Percentiles rank a stretch among this genome's conserved stretches.
phyloP scores from a whole-genome alignment of 2,888 invertebrate genomes.

The Trissonchulus sp. region DNA sequence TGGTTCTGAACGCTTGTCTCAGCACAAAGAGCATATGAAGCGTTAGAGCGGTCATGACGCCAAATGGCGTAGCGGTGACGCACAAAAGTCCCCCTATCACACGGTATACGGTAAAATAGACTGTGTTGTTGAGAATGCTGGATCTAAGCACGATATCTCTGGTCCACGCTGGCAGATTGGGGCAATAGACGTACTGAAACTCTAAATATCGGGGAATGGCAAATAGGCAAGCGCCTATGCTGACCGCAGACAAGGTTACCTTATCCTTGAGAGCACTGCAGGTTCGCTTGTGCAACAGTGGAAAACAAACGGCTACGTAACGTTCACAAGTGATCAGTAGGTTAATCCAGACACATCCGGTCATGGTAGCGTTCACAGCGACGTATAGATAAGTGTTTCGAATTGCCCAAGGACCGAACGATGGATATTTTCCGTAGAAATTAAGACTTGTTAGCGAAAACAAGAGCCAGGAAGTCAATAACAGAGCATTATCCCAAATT shows the following conservation, averaged over 20 bases:
- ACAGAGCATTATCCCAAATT: too few relatives aligned
- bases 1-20: too few relatives aligned
- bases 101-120: conserved; percentile 17
- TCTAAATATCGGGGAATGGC: conserved; percentile 15
- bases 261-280: background rate
- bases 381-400: conserved; percentile 1
- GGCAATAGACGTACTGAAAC: background rate
- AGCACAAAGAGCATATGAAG: background rate
- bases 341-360: conserved; percentile 15
- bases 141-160: conserved; percentile 1
- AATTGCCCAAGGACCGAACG: conserved; percentile 19
- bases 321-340: conserved; percentile 2
- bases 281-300: background rate
- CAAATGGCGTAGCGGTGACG: conserved; percentile 8
- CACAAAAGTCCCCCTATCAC: background rate
- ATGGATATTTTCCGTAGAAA: too few relatives aligned
- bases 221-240: background rate
- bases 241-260: background rate
- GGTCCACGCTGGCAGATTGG: too few relatives aligned
- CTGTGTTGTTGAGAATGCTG: background rate
- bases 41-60: background rate
- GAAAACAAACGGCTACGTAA: conserved; percentile 8
- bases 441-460: too few relatives aligned
- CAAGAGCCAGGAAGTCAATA: too few relatives aligned
- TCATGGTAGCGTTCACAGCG: background rate